Evolutionary conservation across 2,113 vertebrate species (phyloP).

Genomic region (Ailuropoda melanoleuca): DNA sequence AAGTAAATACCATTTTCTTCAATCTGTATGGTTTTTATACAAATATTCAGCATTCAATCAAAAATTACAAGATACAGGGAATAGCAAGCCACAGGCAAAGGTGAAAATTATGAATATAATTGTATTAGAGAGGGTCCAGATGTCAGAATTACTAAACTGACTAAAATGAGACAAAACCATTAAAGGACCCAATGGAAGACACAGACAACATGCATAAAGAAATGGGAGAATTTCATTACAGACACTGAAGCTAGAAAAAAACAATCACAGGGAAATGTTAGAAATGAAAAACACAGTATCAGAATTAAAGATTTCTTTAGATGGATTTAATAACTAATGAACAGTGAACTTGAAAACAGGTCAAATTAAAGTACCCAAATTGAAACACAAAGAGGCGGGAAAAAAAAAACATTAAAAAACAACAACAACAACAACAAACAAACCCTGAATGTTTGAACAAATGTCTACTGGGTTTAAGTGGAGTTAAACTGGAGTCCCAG

Average conservation of each 20-base stretch:
- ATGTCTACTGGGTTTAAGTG: not conserved
- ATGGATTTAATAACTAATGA: not conserved
- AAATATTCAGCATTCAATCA: not conserved
- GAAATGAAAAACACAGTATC: slow-evolving; percentile 17
- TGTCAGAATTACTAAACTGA: not conserved
- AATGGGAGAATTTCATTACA: not conserved
- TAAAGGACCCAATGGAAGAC: not conserved
- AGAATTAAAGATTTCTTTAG: slow-evolving; percentile 44
- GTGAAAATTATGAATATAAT: slow-evolving; percentile 7
- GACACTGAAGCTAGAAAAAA: not conserved
- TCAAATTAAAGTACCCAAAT: slow-evolving; percentile 8
- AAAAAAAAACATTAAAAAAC: not conserved
- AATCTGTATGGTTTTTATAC: not conserved
- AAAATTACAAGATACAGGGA: not conserved
- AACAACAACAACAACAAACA: not conserved
- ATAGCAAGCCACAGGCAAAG: not conserved
- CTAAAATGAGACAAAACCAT: not conserved
- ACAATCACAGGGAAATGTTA: not conserved
- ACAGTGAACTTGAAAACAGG: not conserved
- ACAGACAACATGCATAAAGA: not conserved
- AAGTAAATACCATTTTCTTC: not conserved
- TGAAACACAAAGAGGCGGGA: not conserved
- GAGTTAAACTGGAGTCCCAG: not conserved
- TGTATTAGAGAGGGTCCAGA: not conserved
- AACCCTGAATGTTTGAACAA: not conserved